Percentiles rank a stretch among this genome's conserved stretches.
These are phyloP conservation scores for Empidonax traillii DNA, from an alignment of 2,113 vertebrate species.

Conservation along the genomic window DNA sequence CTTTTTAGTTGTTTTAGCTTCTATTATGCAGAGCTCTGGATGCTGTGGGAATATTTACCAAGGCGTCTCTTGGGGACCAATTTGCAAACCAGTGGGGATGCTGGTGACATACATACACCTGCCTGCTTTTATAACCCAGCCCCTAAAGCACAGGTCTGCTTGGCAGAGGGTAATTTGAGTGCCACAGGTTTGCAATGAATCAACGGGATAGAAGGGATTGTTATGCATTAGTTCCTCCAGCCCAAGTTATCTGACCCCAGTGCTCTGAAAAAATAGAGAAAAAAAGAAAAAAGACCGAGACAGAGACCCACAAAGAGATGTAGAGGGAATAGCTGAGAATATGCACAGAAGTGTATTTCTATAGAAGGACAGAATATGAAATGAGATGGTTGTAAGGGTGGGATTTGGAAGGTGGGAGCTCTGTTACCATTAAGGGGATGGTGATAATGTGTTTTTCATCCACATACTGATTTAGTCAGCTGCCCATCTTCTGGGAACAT, in stretches of 20 bases:
- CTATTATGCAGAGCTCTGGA: background rate
- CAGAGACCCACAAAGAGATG: background rate
- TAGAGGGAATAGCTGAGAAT: background rate
- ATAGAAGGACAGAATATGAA: background rate
- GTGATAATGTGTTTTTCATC: background rate
- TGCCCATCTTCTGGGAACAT: background rate
- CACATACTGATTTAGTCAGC: background rate
- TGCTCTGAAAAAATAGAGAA: background rate
- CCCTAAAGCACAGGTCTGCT: background rate
- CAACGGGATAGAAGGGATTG: background rate
- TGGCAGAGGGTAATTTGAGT: background rate
- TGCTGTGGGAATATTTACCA: background rate
- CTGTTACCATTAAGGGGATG: background rate
- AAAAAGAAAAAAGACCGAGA: background rate
- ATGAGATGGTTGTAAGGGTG: background rate
- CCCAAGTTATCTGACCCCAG: background rate
- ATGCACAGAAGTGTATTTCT: background rate
- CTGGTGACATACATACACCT: background rate
- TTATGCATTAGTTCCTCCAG: background rate
- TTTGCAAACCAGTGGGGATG: background rate
- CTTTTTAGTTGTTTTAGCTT: background rate
- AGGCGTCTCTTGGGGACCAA: background rate
- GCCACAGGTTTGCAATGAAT: background rate
- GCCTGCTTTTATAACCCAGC: background rate
- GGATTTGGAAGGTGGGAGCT: background rate